These are phyloP conservation scores for Antitype chi DNA, from an alignment of 2,888 invertebrate genomes.

Conservation along the genomic window DNA sequence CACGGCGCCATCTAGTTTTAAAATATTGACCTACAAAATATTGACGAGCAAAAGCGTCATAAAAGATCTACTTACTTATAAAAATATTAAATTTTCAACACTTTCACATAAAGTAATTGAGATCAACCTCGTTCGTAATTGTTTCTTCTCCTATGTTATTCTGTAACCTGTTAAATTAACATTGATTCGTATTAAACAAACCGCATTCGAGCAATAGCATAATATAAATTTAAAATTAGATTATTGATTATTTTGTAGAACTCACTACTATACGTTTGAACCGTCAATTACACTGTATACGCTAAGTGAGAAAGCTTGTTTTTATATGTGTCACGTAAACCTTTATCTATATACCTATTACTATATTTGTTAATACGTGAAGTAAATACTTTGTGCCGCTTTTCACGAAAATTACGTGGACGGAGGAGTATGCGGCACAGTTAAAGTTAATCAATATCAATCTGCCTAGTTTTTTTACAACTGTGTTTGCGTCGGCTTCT, in stretches of 20 bases:
- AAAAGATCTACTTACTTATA: too few species aligned
- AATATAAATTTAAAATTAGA: not conserved
- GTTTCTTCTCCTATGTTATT: not conserved
- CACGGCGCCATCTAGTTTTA: too few species aligned
- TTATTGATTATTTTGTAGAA: not conserved
- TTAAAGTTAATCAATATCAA: too few species aligned
- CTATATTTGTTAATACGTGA: too few species aligned
- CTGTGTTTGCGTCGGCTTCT: not conserved
- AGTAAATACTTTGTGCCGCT: too few species aligned
- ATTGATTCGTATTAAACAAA: not conserved
- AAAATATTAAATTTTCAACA: too few species aligned
- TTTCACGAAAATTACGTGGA: too few species aligned
- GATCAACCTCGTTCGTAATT: not conserved
- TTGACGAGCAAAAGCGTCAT: too few species aligned
- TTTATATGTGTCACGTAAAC: not conserved
- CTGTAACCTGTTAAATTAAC: not conserved
- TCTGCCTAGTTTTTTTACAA: not conserved
- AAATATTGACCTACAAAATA: too few species aligned
- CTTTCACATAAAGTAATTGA: not conserved
- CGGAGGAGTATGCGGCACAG: too few species aligned
- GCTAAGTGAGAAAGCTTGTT: not conserved
- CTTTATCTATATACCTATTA: too few species aligned
- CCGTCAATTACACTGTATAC: not conserved
- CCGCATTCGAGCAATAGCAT: not conserved
- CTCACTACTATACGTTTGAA: not conserved